Conservation (phyloP, 2,888 invertebrate species). For the Leptothorax acervorum region DNA sequence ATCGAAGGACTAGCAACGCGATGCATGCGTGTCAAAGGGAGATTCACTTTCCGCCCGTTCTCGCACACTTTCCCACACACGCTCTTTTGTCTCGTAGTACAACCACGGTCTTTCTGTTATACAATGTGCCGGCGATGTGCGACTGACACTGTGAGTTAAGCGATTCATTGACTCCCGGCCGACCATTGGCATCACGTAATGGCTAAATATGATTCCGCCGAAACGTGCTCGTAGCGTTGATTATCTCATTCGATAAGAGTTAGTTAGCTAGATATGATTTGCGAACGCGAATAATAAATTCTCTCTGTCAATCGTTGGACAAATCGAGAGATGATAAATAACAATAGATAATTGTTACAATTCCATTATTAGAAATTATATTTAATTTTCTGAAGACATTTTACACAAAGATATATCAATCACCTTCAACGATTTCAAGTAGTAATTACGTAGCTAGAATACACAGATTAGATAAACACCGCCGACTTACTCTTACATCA, state of each 20-base stretch:
- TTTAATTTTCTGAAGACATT: not conserved
- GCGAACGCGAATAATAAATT: not conserved
- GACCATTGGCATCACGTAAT: conserved; percentile 44
- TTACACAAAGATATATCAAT: not conserved
- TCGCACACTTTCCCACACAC: not conserved
- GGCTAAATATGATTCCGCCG: conserved; percentile 51
- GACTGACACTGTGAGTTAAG: conserved; percentile 43
- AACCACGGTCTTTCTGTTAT: conserved; percentile 13
- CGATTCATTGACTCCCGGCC: conserved; percentile 55
- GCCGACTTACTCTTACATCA: not conserved
- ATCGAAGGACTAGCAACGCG: conserved; percentile 44
- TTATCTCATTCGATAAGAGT: conserved; percentile 15
- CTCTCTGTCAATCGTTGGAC: not conserved
- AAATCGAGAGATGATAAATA: not conserved
- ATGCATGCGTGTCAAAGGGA: conserved; percentile 52
- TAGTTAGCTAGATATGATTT: not conserved
- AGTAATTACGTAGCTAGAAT: not conserved
- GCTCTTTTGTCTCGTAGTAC: not conserved
- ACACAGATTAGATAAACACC: not conserved
- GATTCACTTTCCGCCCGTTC: conserved; percentile 58
- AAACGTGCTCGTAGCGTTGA: not conserved
- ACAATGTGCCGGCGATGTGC: conserved; percentile 18
- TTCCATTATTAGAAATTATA: not conserved
- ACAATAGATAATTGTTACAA: not conserved
- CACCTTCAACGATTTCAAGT: not conserved